Evolutionary conservation across 2,113 vertebrate genomes (phyloP), one percentile per base, ranked within the genome.

Genomic region (Hypomesus transpacificus): DNA sequence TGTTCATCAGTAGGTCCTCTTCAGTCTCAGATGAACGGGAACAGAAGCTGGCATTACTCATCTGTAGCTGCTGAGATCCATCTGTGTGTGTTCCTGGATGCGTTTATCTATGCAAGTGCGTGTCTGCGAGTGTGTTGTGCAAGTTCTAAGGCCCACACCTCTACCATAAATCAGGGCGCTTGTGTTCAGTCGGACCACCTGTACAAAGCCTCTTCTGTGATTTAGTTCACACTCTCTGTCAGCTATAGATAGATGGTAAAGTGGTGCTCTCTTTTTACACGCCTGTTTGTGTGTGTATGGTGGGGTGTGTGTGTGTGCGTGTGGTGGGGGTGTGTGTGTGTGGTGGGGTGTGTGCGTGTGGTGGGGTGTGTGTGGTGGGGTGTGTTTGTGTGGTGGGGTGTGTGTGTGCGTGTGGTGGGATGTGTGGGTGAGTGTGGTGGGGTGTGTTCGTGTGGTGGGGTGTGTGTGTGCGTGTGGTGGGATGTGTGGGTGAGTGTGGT

Each of bases 1-100:
- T 77, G 60, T 58, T 54, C 62, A 63, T 74, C 74, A 68, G 28
- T 66, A 66, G 73, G 68, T 73, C 57, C 57, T 75, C 68, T 68
- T 77, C 39, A 5, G 20, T 46, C 9, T n/a, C 26, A 53, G 65
- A 50, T 3, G 46, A 68, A 69, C 58, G 21, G 24, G 11, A 74
- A 46, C 5, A 46, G 9, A 5, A 46, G 9, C 9, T 46, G 6
- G 39, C 5, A 46, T 46, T 5, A 11, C 39, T 46, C 39, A 13
- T 34, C 31, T 46, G 39, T 1, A 46, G 39, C 1, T 11, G 11
- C 24, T 20, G 50, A 60, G 17, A 68, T 59, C 28, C 71, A 24
- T 68, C 74, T 82, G 70, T 61, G 59, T 28, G 5, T 14, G 39
- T 46, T 46, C 13, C 39, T 46, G 34, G 20, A 39, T n/a, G 63